phyloP scores from a whole-genome alignment of 1,140 invertebrate genomes.

The Drosophila repleta region DNA sequence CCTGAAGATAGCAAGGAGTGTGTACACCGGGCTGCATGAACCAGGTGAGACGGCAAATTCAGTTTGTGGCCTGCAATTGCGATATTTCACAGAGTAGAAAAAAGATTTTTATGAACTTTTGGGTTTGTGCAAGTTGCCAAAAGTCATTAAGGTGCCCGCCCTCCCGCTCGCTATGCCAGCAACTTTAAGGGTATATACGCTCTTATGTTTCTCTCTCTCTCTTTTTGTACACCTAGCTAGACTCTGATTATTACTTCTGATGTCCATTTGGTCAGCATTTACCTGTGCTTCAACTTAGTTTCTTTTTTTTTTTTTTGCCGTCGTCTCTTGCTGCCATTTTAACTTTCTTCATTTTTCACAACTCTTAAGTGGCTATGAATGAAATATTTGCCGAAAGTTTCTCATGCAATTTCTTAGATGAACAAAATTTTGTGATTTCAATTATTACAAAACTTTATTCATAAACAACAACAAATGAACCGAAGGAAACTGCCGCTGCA shows the following conservation, averaged over 20 bases:
- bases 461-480: slow-evolving; percentile 56
- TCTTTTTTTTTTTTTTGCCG: too few relatives aligned
- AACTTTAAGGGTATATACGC: slow-evolving; percentile 25
- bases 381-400: slow-evolving; percentile 69
- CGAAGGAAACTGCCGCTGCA: not conserved
- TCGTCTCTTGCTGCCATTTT: slow-evolving; percentile 56
- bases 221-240: slow-evolving; percentile 6
- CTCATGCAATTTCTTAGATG: slow-evolving; percentile 57
- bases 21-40: slow-evolving; percentile 28
- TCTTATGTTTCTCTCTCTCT: not conserved
- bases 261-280: slow-evolving; percentile 22
- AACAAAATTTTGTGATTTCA: slow-evolving; percentile 66
- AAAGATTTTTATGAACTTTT: slow-evolving; percentile 64
- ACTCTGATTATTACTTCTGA: slow-evolving; percentile 58
- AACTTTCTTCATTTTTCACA: slow-evolving; percentile 64
- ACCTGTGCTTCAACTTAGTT: slow-evolving; percentile 1
- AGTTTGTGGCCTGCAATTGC: slow-evolving; percentile 31
- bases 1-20: slow-evolving; percentile 62
- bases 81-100: slow-evolving; percentile 73
- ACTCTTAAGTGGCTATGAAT: slow-evolving; percentile 55
- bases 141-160: slow-evolving; percentile 65
- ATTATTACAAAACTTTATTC: slow-evolving; percentile 71
- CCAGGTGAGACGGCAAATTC: slow-evolving; percentile 23
- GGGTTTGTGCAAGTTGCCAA: slow-evolving; percentile 59
- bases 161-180: not conserved